Conservation (phyloP, 2,113 vertebrate genomes). For the Gracilinanus agilis region DNA sequence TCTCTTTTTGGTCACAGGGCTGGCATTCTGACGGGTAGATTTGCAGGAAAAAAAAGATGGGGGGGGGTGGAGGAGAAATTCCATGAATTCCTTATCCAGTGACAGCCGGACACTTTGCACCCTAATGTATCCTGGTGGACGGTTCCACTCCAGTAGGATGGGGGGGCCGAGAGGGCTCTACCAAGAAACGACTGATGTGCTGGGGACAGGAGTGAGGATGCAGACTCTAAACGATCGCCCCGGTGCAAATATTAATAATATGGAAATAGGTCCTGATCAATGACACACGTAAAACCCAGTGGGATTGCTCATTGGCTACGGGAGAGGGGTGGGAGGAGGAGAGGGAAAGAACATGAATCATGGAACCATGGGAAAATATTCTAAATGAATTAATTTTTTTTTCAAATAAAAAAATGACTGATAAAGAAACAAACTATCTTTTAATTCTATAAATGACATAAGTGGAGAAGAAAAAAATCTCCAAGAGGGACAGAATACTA, state of each 20-base stretch:
- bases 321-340: too few relatives aligned
- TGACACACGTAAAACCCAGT: too few relatives aligned
- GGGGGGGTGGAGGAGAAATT: not conserved
- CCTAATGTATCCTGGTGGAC: not conserved
- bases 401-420: too few relatives aligned
- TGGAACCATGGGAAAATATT: too few relatives aligned
- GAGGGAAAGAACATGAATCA: too few relatives aligned
- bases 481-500: not conserved
- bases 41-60: not conserved
- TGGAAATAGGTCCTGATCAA: too few relatives aligned
- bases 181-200: too few relatives aligned
- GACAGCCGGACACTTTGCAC: not conserved
- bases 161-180: not conserved
- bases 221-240: too few relatives aligned
- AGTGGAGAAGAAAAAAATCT: not conserved
- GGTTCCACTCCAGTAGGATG: not conserved
- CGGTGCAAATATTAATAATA: too few relatives aligned
- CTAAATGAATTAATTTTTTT: too few relatives aligned
- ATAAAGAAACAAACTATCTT: not conserved
- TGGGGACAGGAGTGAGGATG: too few relatives aligned
- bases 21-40: not conserved
- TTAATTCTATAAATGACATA: not conserved
- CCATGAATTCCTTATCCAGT: not conserved
- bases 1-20: not conserved
- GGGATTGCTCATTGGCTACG: too few relatives aligned